Percentiles rank a stretch among this genome's conserved stretches.
Evolutionary conservation across 1,140 invertebrate genomes (phyloP).

Genomic region (Meloidogyne hapla): DNA sequence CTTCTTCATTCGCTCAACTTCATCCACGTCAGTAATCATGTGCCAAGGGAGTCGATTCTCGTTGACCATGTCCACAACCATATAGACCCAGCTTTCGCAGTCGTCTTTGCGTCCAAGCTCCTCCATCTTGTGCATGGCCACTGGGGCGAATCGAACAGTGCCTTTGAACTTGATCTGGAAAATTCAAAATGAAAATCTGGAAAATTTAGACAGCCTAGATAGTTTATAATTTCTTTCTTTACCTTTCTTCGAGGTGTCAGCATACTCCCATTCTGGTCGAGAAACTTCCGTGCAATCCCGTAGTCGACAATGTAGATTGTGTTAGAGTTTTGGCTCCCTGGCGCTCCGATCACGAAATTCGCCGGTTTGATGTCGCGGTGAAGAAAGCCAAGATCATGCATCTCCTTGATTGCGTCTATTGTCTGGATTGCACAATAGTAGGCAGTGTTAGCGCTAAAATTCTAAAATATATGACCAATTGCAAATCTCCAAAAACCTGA

Average conservation of each 20-base stretch:
- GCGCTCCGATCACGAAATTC: neutral
- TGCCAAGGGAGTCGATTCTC: constrained; percentile 49
- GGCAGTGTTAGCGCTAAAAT: neutral
- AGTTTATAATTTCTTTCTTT: neutral
- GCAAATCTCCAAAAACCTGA: neutral
- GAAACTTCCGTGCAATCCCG: neutral
- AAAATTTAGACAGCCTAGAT: neutral
- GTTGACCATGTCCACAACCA: constrained; percentile 45
- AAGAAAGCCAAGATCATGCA: constrained; percentile 3
- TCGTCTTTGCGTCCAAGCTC: constrained; percentile 50
- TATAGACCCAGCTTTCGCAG: constrained; percentile 42
- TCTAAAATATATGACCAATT: neutral
- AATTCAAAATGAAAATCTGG: neutral
- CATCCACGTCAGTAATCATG: constrained; percentile 47
- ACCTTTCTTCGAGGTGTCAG: neutral
- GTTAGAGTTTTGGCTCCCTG: neutral
- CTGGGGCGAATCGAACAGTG: constrained; percentile 53
- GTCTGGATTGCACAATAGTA: neutral
- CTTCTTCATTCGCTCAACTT: constrained; percentile 50
- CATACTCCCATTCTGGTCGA: neutral
- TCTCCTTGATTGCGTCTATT: neutral
- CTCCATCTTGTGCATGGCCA: constrained; percentile 45
- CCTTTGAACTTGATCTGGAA: constrained; percentile 34
- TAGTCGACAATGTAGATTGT: neutral
- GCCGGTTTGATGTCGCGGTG: constrained; percentile 18